phyloP scores from a whole-genome alignment of 2,797 vertebrate genomes.

The Natrix natrix region DNA sequence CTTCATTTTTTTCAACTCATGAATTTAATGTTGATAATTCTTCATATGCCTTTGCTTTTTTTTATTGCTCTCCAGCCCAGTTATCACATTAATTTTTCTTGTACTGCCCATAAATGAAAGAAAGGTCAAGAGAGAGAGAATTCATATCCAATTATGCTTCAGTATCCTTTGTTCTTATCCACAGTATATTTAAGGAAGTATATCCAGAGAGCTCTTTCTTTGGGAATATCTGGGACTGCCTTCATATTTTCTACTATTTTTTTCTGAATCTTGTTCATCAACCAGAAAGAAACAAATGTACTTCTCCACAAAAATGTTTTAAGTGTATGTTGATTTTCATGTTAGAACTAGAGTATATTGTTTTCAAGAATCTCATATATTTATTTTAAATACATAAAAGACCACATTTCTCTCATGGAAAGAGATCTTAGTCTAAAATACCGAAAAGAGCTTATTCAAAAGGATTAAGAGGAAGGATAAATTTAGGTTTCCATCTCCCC shows the following conservation, averaged over 20 bases:
- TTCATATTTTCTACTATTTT: not conserved
- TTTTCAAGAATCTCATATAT: not conserved
- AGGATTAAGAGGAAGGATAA: not conserved
- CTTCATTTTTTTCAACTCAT: not conserved
- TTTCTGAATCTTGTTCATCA: not conserved
- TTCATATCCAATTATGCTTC: not conserved
- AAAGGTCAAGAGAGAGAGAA: not conserved
- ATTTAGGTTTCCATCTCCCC: not conserved
- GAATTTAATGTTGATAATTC: not conserved
- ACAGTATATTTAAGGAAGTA: not conserved
- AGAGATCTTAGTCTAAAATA: not conserved
- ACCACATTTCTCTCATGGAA: not conserved
- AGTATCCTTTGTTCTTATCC: not conserved
- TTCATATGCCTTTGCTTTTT: not conserved
- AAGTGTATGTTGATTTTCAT: not conserved
- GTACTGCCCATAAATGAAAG: not conserved
- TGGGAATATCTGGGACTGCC: no score
- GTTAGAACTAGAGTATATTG: not conserved
- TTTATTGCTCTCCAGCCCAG: not conserved
- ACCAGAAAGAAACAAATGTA: not conserved
- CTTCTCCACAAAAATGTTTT: not conserved
- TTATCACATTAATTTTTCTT: not conserved
- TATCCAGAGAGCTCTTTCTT: not conserved
- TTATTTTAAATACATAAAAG: not conserved
- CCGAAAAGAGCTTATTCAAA: not conserved